Conservation (phyloP, 2,113 vertebrate species). For the Delphinapterus leucas region DNA sequence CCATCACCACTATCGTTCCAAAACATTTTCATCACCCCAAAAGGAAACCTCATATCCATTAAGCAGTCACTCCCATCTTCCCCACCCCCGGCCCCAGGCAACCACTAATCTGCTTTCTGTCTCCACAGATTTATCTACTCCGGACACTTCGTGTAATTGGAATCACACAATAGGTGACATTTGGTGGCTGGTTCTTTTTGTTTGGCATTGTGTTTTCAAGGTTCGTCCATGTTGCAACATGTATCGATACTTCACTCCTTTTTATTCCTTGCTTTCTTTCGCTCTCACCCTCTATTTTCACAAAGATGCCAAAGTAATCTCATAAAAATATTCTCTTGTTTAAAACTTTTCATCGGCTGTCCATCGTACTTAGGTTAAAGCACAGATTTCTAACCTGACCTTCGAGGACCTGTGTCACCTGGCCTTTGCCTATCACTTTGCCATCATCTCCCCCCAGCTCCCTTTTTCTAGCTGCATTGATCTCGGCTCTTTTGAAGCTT, state of each 20-base stretch:
- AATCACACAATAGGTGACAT: not conserved
- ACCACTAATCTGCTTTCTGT: not conserved
- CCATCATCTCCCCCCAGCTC: not conserved
- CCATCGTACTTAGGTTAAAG: not conserved
- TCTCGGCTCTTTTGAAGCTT: not conserved
- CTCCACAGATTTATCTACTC: not conserved
- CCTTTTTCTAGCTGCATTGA: not conserved
- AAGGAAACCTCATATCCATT: not conserved
- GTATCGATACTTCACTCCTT: not conserved
- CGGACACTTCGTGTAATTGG: not conserved
- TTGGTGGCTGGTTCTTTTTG: not conserved
- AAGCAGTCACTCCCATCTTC: not conserved
- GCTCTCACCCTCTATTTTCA: not conserved
- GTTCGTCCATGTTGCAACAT: not conserved
- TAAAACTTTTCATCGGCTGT: not conserved
- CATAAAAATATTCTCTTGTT: not conserved
- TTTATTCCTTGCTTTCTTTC: not conserved
- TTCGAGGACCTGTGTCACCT: accelerated
- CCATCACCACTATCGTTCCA: not conserved
- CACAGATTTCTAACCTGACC: not conserved
- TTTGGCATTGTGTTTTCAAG: not conserved
- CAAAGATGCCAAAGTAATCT: not conserved
- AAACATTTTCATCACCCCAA: not conserved
- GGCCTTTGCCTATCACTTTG: not conserved
- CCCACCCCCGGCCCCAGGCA: not conserved